phyloP scores from a whole-genome alignment of 1,140 invertebrate species.

The Ladona fulva region DNA sequence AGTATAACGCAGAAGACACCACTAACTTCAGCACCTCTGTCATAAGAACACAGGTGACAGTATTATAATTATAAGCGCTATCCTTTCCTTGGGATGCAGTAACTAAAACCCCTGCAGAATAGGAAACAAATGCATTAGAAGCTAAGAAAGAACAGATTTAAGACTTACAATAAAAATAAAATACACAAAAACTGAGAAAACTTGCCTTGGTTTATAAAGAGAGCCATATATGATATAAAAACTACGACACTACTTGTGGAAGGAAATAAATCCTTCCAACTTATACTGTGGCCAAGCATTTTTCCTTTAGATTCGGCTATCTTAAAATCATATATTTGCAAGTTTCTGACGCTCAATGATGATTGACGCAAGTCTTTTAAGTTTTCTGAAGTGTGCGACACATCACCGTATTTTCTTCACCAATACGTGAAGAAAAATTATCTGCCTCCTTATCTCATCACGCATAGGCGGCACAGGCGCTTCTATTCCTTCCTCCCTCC shows the following conservation, averaged over 20 bases:
- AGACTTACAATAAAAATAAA: not conserved
- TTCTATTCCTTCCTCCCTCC: not conserved
- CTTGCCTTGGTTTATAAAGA: slow-evolving; percentile 74
- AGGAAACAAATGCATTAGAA: slow-evolving; percentile 21
- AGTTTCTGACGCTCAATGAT: not conserved
- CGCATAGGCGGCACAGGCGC: not conserved
- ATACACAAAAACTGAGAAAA: slow-evolving; percentile 14
- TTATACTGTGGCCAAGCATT: slow-evolving; percentile 30
- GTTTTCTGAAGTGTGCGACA: not conserved
- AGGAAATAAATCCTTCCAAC: slow-evolving; percentile 67
- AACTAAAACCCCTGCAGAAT: slow-evolving; percentile 72
- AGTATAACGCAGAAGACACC: slow-evolving; percentile 60
- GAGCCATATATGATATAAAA: slow-evolving; percentile 71
- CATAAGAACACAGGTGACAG: slow-evolving; percentile 74
- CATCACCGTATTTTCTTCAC: not conserved
- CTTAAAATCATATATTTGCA: not conserved
- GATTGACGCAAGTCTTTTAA: not conserved
- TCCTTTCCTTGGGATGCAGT: slow-evolving; percentile 75
- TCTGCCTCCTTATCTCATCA: not conserved
- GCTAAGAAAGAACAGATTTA: not conserved
- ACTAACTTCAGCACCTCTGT: slow-evolving; percentile 82
- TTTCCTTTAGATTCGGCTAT: not conserved
- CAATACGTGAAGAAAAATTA: not conserved
- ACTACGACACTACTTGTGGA: slow-evolving; percentile 65
- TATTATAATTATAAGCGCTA: slow-evolving; percentile 79